Conservation (phyloP, 2,113 vertebrate species). For the Tragelaphus imberbis region DNA sequence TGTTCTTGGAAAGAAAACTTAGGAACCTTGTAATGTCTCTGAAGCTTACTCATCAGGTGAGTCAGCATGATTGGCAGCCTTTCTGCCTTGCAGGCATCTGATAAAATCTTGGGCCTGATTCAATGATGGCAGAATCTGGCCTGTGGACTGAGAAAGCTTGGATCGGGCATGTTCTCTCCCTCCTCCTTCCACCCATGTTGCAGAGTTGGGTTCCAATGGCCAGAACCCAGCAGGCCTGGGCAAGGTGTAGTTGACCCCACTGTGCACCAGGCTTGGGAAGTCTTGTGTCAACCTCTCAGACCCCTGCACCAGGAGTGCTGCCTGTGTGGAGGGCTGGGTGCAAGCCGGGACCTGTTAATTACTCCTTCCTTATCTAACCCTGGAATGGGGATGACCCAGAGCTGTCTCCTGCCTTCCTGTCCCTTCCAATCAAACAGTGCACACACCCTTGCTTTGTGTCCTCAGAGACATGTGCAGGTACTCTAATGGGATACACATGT, state of each 20-base stretch:
- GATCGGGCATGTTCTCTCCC: fast-evolving
- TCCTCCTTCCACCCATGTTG: background rate
- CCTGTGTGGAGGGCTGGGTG: background rate
- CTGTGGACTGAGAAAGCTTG: fast-evolving
- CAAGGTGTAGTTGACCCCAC: background rate
- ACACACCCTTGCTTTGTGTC: fast-evolving
- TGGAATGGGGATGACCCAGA: background rate
- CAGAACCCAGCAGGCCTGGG: background rate
- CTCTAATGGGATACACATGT: fast-evolving
- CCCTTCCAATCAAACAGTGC: background rate
- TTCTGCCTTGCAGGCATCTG: background rate
- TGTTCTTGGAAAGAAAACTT: background rate
- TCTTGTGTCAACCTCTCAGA: background rate
- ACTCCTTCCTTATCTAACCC: background rate
- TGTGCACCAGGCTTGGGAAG: background rate
- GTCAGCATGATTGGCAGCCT: background rate
- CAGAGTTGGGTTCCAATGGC: background rate
- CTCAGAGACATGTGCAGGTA: fast-evolving
- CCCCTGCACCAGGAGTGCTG: background rate
- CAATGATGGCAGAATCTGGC: background rate
- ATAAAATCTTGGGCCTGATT: background rate
- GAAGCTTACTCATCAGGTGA: background rate
- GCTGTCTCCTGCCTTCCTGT: background rate
- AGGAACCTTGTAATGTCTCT: background rate
- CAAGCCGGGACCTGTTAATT: background rate